Evolutionary conservation across 1,140 invertebrate species (phyloP), one percentile per base, ranked within the genome.

Genomic region (Xylocopa sonorina): DNA sequence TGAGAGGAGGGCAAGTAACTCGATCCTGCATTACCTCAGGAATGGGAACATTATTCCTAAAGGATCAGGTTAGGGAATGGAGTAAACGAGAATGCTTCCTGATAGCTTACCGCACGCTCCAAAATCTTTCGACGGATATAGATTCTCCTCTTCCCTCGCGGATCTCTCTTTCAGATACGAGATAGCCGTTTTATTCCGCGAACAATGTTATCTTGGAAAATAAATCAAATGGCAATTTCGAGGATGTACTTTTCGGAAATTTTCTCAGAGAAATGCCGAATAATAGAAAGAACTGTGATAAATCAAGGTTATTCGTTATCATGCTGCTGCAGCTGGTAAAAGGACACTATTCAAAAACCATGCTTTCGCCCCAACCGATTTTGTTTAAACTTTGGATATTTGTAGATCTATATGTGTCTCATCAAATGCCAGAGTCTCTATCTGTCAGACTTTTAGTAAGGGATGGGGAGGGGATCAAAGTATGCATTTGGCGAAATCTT

Each of bases 31-130:
- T 50, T 67, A n/a, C 18, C 3, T 50, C 46, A 21, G 43, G 18
- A 48, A 50, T 67, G 43, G 43, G 46, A 32, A 67, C 64, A 16
- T 67, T 67, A 67, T 34, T 67, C 46, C 46, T 18, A 21, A 32
- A 50, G 46, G 43, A 67, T 50, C 27, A 21, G 27, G 64, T 34
- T 67, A 67, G 18, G 43, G n/a, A 66, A 60, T 34, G 32, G 58
- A 38, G 18, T 24, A 10, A 48, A 21, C 41, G 38, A 64, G 62
- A 67, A 32, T 50, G 27, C 27, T 67, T 67, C 27, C 16, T n/a
- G 43, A n/a, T 50, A 62, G n/a, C 12, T 50, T 50, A 67, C 9
- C 64, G 27, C 29, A 21, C 27, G 27, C 27, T 12, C 5, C 18
- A 21, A 67, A 50, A 2, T 48, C 43, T 29, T 50, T 34, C 12